Base-by-base conservation (phyloP, 2,113 vertebrate species). In the Parus major region DNA sequence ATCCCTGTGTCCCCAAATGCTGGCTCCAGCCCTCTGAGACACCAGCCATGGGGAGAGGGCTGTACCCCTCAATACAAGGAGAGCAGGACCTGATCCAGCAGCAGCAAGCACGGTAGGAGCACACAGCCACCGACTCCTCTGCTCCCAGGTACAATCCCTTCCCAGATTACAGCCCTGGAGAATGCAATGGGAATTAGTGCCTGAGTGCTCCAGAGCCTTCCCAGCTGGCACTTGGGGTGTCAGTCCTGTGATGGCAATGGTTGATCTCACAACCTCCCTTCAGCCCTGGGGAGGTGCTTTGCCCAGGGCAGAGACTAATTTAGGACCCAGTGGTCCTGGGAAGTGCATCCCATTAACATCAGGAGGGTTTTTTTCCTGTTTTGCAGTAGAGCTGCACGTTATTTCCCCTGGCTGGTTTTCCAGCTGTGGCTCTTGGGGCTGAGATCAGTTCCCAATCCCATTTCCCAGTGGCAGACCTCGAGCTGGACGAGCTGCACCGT, bases 71-170 rank as follows among this genome's bases (percentile, higher is more conserved):
- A 9, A 46, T 2, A 27, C 46, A 15, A 29, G 28, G 39, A 2
- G 53, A 53, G 69, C 39, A 81, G 69, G 66, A 36, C 41, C 64
- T 28, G 44, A 15, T 24, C n/a, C 5, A 0, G 78, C 55, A 56
- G 31, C 84, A 25, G 31, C 0, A 1, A 77, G 29, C 3, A 2
- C 29, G 1, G 1, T 0, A 15, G 35, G 35, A 90, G 60, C 39
- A 29, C 70, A 10, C 0, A 0, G 50, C 25, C 5, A 1, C 33
- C 4, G 0, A 1, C 1, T 0, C 44, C 29, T 69, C 63, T 57
- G 71, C 55, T 77, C 55, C 46, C 66, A 25, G 36, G 1, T 65
- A 46, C 11, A 41, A 46, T 23, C 44, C 63, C 63, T 88, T 41
- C 49, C 91, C 76, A 46, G 72, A 41, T 80, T 28, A 27, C 80